phyloP scores from a whole-genome alignment of 2,797 vertebrate genomes.

The Liparis tanakae region DNA sequence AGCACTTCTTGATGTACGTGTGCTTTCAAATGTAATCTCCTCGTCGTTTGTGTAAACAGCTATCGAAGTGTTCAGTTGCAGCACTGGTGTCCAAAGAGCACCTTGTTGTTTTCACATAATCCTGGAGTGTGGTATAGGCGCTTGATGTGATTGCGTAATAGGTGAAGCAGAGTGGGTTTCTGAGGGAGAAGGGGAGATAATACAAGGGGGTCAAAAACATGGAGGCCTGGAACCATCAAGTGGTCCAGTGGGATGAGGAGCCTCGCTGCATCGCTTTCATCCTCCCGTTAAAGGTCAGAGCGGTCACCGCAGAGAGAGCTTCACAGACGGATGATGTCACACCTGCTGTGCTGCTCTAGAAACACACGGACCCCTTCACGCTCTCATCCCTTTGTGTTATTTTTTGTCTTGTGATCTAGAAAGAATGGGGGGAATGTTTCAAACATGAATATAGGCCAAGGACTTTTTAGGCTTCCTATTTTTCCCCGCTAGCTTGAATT shows the following conservation, averaged over 20 bases:
- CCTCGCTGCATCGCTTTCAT: conserved; percentile 32
- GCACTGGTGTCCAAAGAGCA: conserved; percentile 44
- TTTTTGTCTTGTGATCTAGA: conserved; percentile 50
- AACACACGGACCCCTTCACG: conserved; percentile 33
- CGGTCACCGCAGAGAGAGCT: conserved; percentile 24
- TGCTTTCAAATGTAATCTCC: conserved; percentile 37
- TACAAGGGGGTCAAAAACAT: conserved; percentile 27
- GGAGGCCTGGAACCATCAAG: conserved; percentile 39
- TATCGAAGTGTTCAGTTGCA: conserved; percentile 14
- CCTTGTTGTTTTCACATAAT: conserved; percentile 61
- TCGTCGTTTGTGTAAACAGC: conserved; percentile 46
- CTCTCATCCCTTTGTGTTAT: conserved; percentile 37
- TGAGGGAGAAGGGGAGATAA: conserved; percentile 11
- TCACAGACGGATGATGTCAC: conserved; percentile 10
- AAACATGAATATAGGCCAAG: conserved; percentile 70
- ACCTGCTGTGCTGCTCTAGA: conserved; percentile 14
- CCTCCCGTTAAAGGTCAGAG: conserved; percentile 30
- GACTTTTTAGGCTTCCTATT: conserved; percentile 62
- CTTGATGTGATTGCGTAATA: conserved; percentile 58
- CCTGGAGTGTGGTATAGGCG: conserved; percentile 24
- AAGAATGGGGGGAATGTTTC: conserved; percentile 48
- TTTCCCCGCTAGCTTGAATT: conserved; percentile 60
- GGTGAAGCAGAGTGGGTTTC: conserved; percentile 43
- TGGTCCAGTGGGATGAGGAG: conserved; percentile 29
- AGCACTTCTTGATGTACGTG: conserved; percentile 5